A percentile compares a stretch with the other conserved stretches of the same genome.
phyloP scores from a whole-genome alignment of 2,888 invertebrate genomes.

The Chrysolina oricalcia region DNA sequence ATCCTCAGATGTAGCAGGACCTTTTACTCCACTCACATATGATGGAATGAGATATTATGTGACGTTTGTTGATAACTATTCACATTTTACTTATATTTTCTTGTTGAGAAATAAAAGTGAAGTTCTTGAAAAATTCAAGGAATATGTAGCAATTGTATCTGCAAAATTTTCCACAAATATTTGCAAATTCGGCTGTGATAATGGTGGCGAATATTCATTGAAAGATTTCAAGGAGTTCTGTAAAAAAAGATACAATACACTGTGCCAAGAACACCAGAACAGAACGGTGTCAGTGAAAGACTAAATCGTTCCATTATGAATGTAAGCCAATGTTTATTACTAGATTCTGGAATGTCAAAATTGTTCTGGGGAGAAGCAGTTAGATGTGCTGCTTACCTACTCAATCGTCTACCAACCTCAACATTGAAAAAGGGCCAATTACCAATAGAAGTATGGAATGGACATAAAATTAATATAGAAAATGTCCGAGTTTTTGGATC shows the following conservation, averaged over 20 bases:
- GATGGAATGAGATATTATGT: constrained; percentile 24
- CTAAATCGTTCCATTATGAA: neutral
- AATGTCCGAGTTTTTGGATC: constrained; percentile 62
- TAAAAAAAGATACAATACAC: constrained; percentile 27
- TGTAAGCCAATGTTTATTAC: neutral
- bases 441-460: constrained; percentile 62
- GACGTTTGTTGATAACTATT: constrained; percentile 1
- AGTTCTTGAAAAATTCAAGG: constrained; percentile 29
- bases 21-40: neutral
- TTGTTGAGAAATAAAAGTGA: constrained; percentile 7
- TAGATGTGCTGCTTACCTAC: no score
- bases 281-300: neutral
- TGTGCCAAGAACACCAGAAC: constrained; percentile 24
- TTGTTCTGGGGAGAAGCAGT: no score
- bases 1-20: constrained; percentile 17
- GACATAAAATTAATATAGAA: constrained; percentile 60
- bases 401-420: constrained; percentile 7
- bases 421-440: constrained; percentile 52
- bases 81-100: constrained; percentile 8
- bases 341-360: constrained; percentile 29
- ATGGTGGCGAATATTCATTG: no score
- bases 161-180: constrained; percentile 22
- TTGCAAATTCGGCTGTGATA: constrained; percentile 28
- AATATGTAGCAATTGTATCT: constrained; percentile 30
- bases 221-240: no score